Percentiles rank a stretch among this genome's conserved stretches.
phyloP scores from a whole-genome alignment of 1,140 invertebrate species.

The Sipha flava region DNA sequence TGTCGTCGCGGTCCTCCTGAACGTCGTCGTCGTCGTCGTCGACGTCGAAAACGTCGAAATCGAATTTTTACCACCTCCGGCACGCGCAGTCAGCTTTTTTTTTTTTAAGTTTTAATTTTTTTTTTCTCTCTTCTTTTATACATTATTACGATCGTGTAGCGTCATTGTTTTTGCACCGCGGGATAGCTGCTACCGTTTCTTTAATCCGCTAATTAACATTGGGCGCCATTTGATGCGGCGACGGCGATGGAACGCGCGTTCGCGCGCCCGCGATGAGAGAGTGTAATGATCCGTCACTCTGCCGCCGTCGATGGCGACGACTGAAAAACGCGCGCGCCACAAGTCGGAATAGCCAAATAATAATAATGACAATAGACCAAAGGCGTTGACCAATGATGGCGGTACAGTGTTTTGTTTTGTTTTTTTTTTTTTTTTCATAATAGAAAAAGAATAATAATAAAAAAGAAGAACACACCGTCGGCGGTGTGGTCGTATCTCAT shows the following conservation, averaged over 20 bases:
- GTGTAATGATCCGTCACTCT: neutral
- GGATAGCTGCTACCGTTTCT: constrained; percentile 29
- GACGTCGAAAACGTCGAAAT: neutral
- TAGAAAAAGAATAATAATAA: neutral
- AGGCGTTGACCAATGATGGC: neutral
- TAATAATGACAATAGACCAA: constrained; percentile 7
- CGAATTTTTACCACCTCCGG: constrained; percentile 31
- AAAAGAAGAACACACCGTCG: neutral
- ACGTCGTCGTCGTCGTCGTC: neutral
- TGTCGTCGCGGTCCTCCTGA: no score
- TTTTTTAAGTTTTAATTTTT: neutral
- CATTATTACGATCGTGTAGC: neutral
- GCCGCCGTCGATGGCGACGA: neutral
- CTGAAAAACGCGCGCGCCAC: neutral
- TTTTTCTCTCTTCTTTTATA: neutral
- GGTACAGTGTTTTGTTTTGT: neutral
- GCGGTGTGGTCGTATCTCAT: neutral
- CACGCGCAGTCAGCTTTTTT: constrained; percentile 9
- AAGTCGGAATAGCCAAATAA: neutral
- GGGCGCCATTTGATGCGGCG: constrained; percentile 13
- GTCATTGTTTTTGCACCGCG: constrained; percentile 21
- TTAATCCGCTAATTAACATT: constrained; percentile 30
- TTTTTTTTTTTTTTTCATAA: neutral
- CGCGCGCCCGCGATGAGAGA: neutral
- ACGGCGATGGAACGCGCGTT: neutral